These are phyloP conservation scores for Stramonita haemastoma DNA, from an alignment of 2,888 invertebrate species.

Conservation along the genomic window DNA sequence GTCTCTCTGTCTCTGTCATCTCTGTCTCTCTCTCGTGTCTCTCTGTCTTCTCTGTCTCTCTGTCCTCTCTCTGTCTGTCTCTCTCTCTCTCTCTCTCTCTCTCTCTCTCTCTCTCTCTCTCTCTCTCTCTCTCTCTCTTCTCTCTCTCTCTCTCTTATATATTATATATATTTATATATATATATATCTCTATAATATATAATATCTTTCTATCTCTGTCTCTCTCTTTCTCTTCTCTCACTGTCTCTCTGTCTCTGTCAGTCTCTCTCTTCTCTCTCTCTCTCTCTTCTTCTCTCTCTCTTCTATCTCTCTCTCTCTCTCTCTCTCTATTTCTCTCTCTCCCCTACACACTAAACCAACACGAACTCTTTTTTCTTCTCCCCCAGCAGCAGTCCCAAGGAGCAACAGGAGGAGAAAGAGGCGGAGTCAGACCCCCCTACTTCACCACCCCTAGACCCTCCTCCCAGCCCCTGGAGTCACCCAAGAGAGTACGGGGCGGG, in stretches of 20 bases:
- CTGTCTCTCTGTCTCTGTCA: no score
- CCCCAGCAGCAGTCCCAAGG: neutral
- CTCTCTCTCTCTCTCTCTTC: no score
- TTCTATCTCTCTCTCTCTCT: slow-evolving; percentile 3
- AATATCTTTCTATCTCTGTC: no score
- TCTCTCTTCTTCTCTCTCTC: slow-evolving; percentile 2
- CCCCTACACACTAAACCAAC: neutral
- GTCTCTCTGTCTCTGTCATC: no score
- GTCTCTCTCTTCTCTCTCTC: neutral
- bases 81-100: no score
- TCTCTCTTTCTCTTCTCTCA: no score
- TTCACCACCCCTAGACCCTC: neutral
- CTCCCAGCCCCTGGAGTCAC: neutral
- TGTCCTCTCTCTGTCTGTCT: no score
- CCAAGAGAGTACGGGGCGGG: neutral
- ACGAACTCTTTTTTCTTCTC: neutral
- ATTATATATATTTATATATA: no score
- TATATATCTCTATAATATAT: no score
- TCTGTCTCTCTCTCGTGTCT: slow-evolving; percentile 12
- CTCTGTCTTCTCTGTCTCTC: no score
- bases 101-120: no score
- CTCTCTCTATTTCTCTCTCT: neutral
- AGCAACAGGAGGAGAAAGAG: neutral
- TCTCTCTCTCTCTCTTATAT: no score
- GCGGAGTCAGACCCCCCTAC: neutral